Evolutionary conservation across 2,797 vertebrate species (phyloP).

Genomic region (Micromesistius poutassou): DNA sequence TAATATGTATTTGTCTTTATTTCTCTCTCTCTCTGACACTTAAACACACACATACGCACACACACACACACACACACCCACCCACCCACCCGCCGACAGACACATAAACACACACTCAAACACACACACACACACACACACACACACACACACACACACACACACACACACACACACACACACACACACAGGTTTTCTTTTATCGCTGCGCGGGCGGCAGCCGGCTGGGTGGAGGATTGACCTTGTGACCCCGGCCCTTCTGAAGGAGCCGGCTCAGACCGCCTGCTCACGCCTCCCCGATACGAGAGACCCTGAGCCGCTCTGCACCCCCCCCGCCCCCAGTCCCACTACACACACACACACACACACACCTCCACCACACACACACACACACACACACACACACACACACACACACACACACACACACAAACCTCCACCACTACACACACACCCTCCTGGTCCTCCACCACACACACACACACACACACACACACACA

Average conservation of each 20-base stretch:
- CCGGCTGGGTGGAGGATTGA: background rate
- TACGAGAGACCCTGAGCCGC: background rate
- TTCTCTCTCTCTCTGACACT: background rate
- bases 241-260: background rate
- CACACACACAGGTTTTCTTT: background rate
- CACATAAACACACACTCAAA: background rate
- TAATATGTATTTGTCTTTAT: too few species aligned
- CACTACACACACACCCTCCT: too few species aligned
- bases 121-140: too few species aligned
- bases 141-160: background rate
- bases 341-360: background rate
- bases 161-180: too few species aligned
- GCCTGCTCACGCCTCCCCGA: background rate
- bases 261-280: background rate
- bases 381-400: background rate
- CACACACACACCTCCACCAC: slow-evolving; percentile 11
- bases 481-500: too few species aligned
- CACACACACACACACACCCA: background rate
- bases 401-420: background rate
- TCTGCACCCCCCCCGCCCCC: background rate
- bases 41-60: background rate
- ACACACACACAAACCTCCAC: too few species aligned
- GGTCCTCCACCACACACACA: too few species aligned
- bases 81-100: background rate
- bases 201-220: background rate